These are phyloP conservation scores for Poecilia velifera DNA, from an alignment of 2,797 vertebrate species.

Conservation along the genomic window DNA sequence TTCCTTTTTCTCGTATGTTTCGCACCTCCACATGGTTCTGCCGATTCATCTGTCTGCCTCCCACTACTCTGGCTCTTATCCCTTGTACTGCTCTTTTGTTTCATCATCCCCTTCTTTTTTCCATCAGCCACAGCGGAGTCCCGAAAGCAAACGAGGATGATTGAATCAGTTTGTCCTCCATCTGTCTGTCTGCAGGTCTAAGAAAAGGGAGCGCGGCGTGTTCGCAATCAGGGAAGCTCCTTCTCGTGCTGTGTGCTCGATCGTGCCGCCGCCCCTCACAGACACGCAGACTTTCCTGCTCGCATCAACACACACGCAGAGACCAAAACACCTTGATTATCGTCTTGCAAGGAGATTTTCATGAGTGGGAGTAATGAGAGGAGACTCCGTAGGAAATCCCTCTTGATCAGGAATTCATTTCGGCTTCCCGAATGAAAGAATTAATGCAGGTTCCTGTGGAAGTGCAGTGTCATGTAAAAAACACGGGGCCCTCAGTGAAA, in stretches of 20 bases:
- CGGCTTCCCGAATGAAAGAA: constrained; percentile 9
- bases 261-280: constrained; percentile 38
- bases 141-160: constrained; percentile 59
- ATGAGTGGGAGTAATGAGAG: constrained; percentile 59
- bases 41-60: constrained; percentile 31
- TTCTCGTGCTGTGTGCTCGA: constrained; percentile 56
- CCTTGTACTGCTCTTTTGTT: constrained; percentile 41
- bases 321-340: constrained; percentile 60
- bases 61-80: constrained; percentile 20
- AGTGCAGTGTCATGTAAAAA: neutral
- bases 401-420: constrained; percentile 42
- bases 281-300: constrained; percentile 36
- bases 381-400: constrained; percentile 71
- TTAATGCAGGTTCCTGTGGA: neutral
- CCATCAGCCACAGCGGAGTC: constrained; percentile 52
- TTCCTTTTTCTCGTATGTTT: constrained; percentile 10
- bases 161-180: constrained; percentile 59
- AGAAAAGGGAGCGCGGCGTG: constrained; percentile 43
- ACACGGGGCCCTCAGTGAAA: neutral
- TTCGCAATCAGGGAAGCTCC: constrained; percentile 60
- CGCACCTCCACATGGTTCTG: constrained; percentile 15
- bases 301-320: constrained; percentile 16
- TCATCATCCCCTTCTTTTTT: constrained; percentile 41
- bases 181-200: constrained; percentile 45
- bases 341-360: constrained; percentile 39